phyloP scores from a whole-genome alignment of 2,888 invertebrate species.

The Eilema sororculum region DNA sequence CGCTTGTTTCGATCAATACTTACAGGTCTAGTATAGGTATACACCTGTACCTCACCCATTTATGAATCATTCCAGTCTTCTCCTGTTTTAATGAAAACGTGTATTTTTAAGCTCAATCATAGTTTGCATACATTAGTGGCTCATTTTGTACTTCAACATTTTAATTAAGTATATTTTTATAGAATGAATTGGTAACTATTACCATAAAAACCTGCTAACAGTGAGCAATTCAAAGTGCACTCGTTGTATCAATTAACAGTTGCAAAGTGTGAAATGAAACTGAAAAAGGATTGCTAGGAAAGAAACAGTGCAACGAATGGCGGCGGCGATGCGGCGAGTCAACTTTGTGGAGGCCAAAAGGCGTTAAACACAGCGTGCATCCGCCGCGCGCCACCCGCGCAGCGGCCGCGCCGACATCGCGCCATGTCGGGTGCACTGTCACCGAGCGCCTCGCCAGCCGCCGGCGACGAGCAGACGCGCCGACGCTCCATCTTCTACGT shows the following conservation, averaged over 20 bases:
- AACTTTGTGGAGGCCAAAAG: constrained; percentile 62
- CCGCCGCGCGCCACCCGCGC: constrained; percentile 63
- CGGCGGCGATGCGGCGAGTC: constrained; percentile 71
- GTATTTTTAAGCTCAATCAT: constrained; percentile 13
- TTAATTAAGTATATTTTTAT: constrained; percentile 34
- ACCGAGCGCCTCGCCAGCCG: constrained; percentile 68
- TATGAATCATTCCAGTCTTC: constrained; percentile 40
- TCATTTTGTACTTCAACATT: constrained; percentile 64
- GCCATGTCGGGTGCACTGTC: constrained; percentile 78
- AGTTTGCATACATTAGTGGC: constrained; percentile 25
- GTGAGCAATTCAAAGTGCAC: constrained; percentile 51
- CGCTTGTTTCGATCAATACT: constrained; percentile 70
- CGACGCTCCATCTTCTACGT: constrained; percentile 93
- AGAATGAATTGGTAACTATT: constrained; percentile 37
- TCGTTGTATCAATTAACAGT: constrained; percentile 58
- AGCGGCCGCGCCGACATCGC: constrained; percentile 44
- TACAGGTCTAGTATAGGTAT: constrained; percentile 25
- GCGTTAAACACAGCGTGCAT: constrained; percentile 77
- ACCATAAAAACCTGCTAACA: constrained; percentile 27
- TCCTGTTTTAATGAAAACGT: constrained; percentile 31
- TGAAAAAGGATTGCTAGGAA: constrained; percentile 59
- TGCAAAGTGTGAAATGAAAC: constrained; percentile 71
- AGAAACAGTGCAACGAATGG: constrained; percentile 77
- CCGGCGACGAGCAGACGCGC: constrained; percentile 84
- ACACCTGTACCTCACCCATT: constrained; percentile 52